These are phyloP conservation scores for Neocrepidodera transversa DNA, from an alignment of 2,888 invertebrate species.

Conservation along the genomic window DNA sequence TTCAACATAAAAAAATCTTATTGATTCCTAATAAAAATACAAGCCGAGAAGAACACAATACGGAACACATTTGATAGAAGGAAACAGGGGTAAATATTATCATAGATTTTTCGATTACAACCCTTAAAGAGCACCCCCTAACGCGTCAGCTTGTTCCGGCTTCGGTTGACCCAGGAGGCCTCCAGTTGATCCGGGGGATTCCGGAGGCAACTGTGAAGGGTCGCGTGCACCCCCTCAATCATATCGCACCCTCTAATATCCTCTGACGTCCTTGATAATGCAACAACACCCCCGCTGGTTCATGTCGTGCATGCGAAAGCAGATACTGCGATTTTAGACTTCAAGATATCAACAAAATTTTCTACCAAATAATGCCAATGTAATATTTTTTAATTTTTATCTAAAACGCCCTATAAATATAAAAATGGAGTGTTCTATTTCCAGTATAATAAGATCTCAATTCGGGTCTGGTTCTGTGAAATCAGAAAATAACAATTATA, in stretches of 20 bases:
- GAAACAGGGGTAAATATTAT: slow-evolving; percentile 42
- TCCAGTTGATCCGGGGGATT: slow-evolving; percentile 45
- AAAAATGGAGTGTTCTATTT: too few relatives aligned
- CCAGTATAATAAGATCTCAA: too few relatives aligned
- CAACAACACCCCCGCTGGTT: slow-evolving; percentile 55
- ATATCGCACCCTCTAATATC: slow-evolving; percentile 62
- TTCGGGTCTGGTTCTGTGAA: too few relatives aligned
- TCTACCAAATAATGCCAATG: too few relatives aligned
- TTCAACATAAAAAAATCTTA: too few relatives aligned
- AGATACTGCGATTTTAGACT: slow-evolving; percentile 12
- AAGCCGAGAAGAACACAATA: background rate
- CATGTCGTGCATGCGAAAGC: slow-evolving; percentile 39
- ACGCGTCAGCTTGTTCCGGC: slow-evolving; percentile 50
- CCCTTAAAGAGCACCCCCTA: slow-evolving; percentile 46
- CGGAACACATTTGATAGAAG: slow-evolving; percentile 15
- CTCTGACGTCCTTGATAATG: slow-evolving; percentile 61
- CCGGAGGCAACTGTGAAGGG: slow-evolving; percentile 36
- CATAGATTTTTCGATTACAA: slow-evolving; percentile 46
- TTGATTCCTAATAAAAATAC: background rate
- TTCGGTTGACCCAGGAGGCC: slow-evolving; percentile 57
- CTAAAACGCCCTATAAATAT: too few relatives aligned
- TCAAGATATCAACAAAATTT: too few relatives aligned
- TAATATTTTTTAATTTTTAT: too few relatives aligned
- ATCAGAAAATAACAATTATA: too few relatives aligned
- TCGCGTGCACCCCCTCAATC: slow-evolving; percentile 57